Conservation (phyloP, 2,113 vertebrate species). For the Redunca redunca region DNA sequence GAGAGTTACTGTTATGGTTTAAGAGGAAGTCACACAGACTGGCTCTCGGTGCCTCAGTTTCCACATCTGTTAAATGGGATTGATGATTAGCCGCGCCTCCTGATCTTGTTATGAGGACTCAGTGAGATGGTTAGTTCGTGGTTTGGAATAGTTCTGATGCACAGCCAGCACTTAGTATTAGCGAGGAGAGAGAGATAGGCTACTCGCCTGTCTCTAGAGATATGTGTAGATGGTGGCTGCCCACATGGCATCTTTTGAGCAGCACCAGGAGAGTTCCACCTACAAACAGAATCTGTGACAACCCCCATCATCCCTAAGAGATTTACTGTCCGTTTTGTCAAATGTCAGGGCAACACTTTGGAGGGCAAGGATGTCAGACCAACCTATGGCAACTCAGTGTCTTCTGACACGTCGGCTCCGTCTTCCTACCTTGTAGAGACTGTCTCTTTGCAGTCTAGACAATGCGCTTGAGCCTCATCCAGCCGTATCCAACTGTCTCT, state of each 20-base stretch:
- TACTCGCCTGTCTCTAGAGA: no score
- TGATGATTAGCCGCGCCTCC: not conserved
- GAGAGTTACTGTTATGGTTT: not conserved
- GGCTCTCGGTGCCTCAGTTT: not conserved
- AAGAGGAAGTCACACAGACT: not conserved
- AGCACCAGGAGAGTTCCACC: not conserved
- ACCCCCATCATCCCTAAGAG: fast-evolving
- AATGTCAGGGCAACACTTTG: not conserved
- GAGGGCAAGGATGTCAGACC: not conserved
- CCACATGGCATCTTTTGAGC: not conserved
- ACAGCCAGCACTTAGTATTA: not conserved
- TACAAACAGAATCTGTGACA: not conserved
- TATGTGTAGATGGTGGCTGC: not conserved
- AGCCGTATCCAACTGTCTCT: not conserved
- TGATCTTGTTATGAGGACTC: not conserved
- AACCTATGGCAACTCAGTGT: not conserved
- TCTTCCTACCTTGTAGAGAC: not conserved
- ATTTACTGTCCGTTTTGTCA: not conserved
- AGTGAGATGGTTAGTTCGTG: not conserved
- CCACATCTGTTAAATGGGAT: not conserved
- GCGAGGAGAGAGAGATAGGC: not conserved
- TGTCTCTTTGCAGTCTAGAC: not conserved
- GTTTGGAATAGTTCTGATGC: not conserved
- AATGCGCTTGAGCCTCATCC: not conserved
- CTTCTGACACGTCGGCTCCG: not conserved